Evolutionary conservation across 2,888 invertebrate species (phyloP).

Genomic region (Fragum sueziense): DNA sequence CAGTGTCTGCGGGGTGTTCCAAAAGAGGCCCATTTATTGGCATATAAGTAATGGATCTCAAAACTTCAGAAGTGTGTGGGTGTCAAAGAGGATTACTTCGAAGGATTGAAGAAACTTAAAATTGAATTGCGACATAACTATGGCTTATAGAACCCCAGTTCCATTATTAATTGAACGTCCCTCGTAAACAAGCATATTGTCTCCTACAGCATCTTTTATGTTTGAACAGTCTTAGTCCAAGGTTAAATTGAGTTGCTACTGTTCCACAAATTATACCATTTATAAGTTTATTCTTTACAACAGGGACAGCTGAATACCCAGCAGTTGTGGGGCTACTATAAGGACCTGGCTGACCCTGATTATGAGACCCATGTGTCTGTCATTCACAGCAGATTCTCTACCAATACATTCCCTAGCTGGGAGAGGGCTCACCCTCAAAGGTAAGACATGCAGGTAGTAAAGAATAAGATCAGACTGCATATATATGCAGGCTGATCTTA

Average conservation of each 20-base stretch:
- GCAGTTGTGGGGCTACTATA: slow-evolving; percentile 92
- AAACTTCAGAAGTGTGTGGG: neutral
- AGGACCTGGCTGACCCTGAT: slow-evolving; percentile 85
- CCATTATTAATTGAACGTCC: neutral
- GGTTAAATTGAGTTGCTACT: too few species aligned
- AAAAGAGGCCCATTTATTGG: too few species aligned
- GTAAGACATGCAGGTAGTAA: too few species aligned
- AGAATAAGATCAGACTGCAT: too few species aligned
- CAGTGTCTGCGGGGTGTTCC: too few species aligned
- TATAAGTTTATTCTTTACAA: slow-evolving; percentile 30
- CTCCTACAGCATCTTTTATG: neutral
- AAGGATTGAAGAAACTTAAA: neutral
- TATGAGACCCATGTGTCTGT: slow-evolving; percentile 97
- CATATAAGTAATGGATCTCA: too few species aligned
- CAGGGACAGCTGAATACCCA: slow-evolving; percentile 96
- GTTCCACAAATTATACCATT: neutral
- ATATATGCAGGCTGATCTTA: too few species aligned
- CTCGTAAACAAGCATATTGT: neutral
- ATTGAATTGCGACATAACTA: neutral
- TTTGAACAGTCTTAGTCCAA: too few species aligned
- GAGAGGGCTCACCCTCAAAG: slow-evolving; percentile 98
- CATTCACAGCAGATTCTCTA: slow-evolving; percentile 99
- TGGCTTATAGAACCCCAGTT: neutral
- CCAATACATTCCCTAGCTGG: slow-evolving; percentile 99
- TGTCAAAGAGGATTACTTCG: neutral